Base-by-base conservation (phyloP, 2,797 vertebrate species). In the Dromococcyx pavoninus region DNA sequence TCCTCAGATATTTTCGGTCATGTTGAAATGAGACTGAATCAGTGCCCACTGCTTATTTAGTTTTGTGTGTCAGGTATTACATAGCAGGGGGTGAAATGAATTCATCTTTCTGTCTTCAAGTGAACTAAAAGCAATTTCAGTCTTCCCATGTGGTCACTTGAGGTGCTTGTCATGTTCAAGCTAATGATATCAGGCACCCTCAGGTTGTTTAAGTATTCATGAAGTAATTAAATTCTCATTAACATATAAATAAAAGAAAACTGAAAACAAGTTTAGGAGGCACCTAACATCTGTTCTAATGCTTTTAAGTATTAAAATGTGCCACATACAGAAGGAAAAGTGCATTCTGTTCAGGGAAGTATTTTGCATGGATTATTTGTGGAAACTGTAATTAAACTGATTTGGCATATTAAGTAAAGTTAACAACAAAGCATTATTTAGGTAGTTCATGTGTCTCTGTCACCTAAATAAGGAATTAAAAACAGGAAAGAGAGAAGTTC, bases 181-280 rank as follows among this genome's bases (percentile, higher is more conserved):
- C 97, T 98, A 98, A 98, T 98, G 98, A 98, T 98, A 98, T 98
- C 98, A 98, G 98, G 97, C 97, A 98, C 97, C 98, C 97, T 98
- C 97, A 98, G 98, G 98, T 98, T 98, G 97, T 98, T 98, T 98
- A 98, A 98, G 98, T 98, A 98, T 98, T 98, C 98, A 98, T 98
- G 96, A 98, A 98, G 98, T 98, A 98, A 98, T 98, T 98, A 98
- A 98, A 98, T 98, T 98, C 98, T 98, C 98, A 98, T 98, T 98
- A 98, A 98, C 98, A 98, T 98, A 98, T 98, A 98, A 98, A 98
- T 98, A 98, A 98, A 98, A 98, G 98, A 98, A 98, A 98, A 97
- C 97, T 93, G 97, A 97, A 98, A 98, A 98, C 97, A 98, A 98
- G 97, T 97, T 98, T 98, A 98, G 98, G 94, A 98, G 97, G 96